A percentile compares a stretch with the other conserved stretches of the same genome.
Conservation (phyloP, 2,888 invertebrate genomes). For the Slavum lentiscoides region DNA sequence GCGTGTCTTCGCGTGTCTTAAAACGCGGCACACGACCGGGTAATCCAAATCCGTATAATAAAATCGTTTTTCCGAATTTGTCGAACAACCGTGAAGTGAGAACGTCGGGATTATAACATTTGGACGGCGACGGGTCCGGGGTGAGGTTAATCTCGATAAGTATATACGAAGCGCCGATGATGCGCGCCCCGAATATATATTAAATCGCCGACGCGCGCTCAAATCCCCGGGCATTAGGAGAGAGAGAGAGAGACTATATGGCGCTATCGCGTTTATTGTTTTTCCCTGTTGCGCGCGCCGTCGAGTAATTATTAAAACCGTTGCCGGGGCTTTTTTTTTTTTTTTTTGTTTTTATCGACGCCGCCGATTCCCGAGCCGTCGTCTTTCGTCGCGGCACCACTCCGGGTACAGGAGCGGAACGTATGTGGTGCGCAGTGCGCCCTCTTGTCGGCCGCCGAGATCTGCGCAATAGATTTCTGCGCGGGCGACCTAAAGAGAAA, state of each 20-base stretch:
- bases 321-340: not conserved
- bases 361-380: not conserved
- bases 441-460: constrained; percentile 20
- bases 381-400: too few species aligned
- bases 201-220: constrained; percentile 39
- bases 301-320: constrained; percentile 35
- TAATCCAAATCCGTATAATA: too few species aligned
- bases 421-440: too few species aligned
- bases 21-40: too few species aligned
- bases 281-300: constrained; percentile 36
- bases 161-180: constrained; percentile 4
- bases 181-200: not conserved
- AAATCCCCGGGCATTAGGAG: constrained; percentile 21
- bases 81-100: not conserved
- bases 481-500: not conserved
- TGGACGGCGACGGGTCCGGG: not conserved
- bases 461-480: constrained; percentile 27
- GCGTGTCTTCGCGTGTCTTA: too few species aligned
- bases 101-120: constrained; percentile 17
- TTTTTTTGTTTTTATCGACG: not conserved
- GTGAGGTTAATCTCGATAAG: constrained; percentile 50
- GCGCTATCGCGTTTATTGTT: constrained; percentile 17
- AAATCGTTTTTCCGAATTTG: too few species aligned
- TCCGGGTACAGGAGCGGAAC: too few species aligned
- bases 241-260: not conserved